Percentiles rank a stretch among this genome's conserved stretches.
Conservation (phyloP, 1,140 invertebrate species). For the Ctenoplectra terminalis region DNA sequence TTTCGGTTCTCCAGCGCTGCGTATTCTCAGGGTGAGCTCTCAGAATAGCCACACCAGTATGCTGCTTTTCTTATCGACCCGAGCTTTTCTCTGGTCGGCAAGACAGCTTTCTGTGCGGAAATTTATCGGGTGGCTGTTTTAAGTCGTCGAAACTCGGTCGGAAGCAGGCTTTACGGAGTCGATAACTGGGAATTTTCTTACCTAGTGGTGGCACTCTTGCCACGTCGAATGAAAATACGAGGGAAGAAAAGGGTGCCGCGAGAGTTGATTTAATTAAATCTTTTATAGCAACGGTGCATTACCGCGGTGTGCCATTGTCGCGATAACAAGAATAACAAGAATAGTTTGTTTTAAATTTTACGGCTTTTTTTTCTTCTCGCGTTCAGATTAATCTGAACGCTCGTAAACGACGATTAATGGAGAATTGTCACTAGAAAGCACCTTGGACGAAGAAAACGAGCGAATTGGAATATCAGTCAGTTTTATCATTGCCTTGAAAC, state of each 20-base stretch:
- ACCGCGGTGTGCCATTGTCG: too few relatives aligned
- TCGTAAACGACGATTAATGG: background rate
- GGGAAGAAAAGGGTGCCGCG: background rate
- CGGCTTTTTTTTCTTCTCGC: too few relatives aligned
- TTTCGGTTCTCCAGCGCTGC: slow-evolving; percentile 57
- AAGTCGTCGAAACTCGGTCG: slow-evolving; percentile 24
- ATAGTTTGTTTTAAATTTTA: too few relatives aligned
- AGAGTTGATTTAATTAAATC: background rate
- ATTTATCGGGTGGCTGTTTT: slow-evolving; percentile 52
- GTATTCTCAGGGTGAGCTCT: slow-evolving; percentile 59
- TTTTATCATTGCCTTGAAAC: background rate
- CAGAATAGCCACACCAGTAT: slow-evolving; percentile 49
- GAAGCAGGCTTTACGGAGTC: slow-evolving; percentile 12
- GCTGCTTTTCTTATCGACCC: slow-evolving; percentile 62
- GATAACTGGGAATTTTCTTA: slow-evolving; percentile 58
- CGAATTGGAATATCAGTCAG: background rate
- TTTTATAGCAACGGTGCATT: too few relatives aligned
- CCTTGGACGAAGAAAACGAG: background rate
- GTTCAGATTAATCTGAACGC: too few relatives aligned
- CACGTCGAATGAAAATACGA: background rate
- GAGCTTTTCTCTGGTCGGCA: slow-evolving; percentile 68
- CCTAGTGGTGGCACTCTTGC: slow-evolving; percentile 45
- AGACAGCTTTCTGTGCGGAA: slow-evolving; percentile 56
- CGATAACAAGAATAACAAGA: too few relatives aligned
- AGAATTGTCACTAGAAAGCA: background rate